A percentile compares a stretch with the other conserved stretches of the same genome.
These are phyloP conservation scores for Hemicordylus capensis DNA, from an alignment of 2,113 vertebrate species.

Conservation along the genomic window DNA sequence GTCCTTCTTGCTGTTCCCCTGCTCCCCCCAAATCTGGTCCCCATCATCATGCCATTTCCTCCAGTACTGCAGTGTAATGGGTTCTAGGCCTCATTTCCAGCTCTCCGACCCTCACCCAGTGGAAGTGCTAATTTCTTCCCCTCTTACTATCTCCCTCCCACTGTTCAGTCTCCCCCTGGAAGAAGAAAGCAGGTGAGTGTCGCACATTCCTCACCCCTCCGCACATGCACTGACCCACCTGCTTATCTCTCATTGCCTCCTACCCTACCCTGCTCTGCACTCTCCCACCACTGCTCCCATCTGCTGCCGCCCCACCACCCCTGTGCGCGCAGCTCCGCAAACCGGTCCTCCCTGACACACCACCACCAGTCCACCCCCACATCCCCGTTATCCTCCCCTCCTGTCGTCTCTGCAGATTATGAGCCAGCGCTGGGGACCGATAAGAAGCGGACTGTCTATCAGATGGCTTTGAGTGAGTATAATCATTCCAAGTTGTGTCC, in stretches of 20 bases:
- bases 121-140: slow-evolving; percentile 67
- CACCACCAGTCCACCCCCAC: background rate
- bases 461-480: slow-evolving; percentile 93
- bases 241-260: slow-evolving; percentile 16
- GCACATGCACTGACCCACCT: background rate
- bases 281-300: slow-evolving; percentile 25
- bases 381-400: background rate
- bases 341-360: background rate
- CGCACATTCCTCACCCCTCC: background rate
- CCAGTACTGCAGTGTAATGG: background rate
- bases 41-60: background rate
- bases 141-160: slow-evolving; percentile 67
- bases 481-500: background rate
- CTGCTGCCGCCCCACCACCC: background rate
- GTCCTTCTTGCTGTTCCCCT: slow-evolving; percentile 11
- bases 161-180: slow-evolving; percentile 88
- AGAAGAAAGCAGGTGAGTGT: slow-evolving; percentile 91
- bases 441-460: slow-evolving; percentile 94
- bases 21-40: background rate
- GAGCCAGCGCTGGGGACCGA: slow-evolving; percentile 88
- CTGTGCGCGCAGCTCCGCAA: background rate
- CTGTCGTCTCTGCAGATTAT: slow-evolving; percentile 78
- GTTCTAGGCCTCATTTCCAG: background rate
- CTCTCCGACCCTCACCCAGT: slow-evolving; percentile 4
- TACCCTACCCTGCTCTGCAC: background rate